Evolutionary conservation across 2,797 vertebrate species (phyloP), one percentile per base, ranked within the genome.

Genomic region (Paramormyrops hopkinsi): DNA sequence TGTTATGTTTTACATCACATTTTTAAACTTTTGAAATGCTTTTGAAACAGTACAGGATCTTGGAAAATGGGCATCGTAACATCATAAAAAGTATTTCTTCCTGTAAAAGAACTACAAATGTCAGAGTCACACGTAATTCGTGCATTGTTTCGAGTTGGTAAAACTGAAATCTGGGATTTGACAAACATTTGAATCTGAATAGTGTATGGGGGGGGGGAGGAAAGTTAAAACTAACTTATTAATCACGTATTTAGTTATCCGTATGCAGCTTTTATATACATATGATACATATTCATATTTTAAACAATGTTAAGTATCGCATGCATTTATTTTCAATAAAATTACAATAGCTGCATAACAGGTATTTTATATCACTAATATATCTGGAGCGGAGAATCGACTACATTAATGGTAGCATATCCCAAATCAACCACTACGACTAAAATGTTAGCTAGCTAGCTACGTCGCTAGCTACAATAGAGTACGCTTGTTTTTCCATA

Each of bases 21-120:
- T 87, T 91, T 94, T 89, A 88, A 92, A 95, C 93, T 92, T 92
- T 91, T 94, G 93, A 94, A 93, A 96, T 97, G 95, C 96, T 97
- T 96, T 94, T 96, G 95, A 95, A 91, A 97, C 93, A 91, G 91
- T 91, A 93, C 91, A 85, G 84, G 89, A 83, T 91, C 91, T 93
- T 93, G 90, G 93, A 93, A 92, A 92, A 90, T 94, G 92, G 89
- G 50, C 83, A 86, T 48, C 85, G 89, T 86, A 73, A 86, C 51
- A 51, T 5, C 37, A 86, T 89, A 84, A 90, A 88, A 90, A 2
- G 5, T 51, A 46, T 41, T 33, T 29, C 25, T 62, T 76, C 56
- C 62, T 62, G 22, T 86, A 11, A 73, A 48, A 79, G 25, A 46
- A 37, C 25, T 82, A 44, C 59, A 87, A 88, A 62, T 51, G 82